Conservation (phyloP, 37 sponge, comb jelly and placozoan species). For the Crambe crambe region DNA sequence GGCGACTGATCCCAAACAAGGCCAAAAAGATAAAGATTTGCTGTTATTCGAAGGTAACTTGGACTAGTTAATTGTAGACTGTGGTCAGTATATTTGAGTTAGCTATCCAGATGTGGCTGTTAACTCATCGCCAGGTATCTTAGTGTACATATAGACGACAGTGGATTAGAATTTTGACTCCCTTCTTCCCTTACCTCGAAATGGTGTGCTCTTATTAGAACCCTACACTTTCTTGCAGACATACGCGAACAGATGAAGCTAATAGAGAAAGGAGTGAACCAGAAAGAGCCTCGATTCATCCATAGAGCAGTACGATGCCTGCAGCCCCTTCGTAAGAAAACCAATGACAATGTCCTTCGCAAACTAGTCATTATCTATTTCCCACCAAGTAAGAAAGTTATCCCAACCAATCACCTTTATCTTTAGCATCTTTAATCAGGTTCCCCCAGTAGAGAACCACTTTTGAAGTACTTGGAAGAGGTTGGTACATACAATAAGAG, state of each 20-base stretch:
- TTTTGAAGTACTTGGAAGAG: slow-evolving; percentile 32
- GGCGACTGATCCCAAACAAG: slow-evolving; percentile 27
- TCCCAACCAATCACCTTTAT: neutral
- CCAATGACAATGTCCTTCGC: slow-evolving; percentile 72
- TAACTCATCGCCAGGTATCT: too few species aligned
- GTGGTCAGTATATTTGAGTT: neutral
- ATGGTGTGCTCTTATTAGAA: too few species aligned
- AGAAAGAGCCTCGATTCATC: slow-evolving; percentile 89
- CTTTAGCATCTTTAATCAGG: neutral
- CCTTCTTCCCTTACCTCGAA: too few species aligned
- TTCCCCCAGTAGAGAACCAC: slow-evolving; percentile 21
- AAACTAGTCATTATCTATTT: slow-evolving; percentile 54
- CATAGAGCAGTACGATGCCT: slow-evolving; percentile 74
- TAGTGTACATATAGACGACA: too few species aligned
- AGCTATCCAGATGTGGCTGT: too few species aligned
- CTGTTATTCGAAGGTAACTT: slow-evolving; percentile 64
- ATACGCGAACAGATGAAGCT: slow-evolving; percentile 80
- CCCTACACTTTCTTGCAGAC: too few species aligned
- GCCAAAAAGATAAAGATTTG: slow-evolving; percentile 63
- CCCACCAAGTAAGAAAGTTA: slow-evolving; percentile 51
- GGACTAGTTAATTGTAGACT: neutral
- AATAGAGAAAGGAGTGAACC: slow-evolving; percentile 82
- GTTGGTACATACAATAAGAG: neutral
- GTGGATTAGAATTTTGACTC: slow-evolving; percentile 7
- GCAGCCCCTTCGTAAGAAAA: slow-evolving; percentile 65